Evolutionary conservation across 2,797 vertebrate genomes (phyloP), one percentile per base, ranked within the genome.

Genomic region (Kryptopterus vitreolus): DNA sequence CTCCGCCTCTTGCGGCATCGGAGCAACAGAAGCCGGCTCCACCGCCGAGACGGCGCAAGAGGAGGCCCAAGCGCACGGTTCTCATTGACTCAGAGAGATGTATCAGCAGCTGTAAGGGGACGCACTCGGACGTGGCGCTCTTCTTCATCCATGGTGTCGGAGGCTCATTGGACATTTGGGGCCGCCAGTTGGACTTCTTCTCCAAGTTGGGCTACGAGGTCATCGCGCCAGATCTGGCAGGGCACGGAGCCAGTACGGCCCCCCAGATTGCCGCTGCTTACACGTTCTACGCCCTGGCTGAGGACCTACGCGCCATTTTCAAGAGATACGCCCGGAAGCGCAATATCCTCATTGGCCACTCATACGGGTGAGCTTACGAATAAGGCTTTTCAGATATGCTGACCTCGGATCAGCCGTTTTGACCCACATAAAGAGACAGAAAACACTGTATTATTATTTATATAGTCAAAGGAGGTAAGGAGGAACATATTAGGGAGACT

Each of bases 91-190:
- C 97, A 11, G 90, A 94, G 87, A 94, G 96, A 78, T 90, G 87
- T 83, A 96, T 99, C 90, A 96, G 94, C 0, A 97, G 97, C 90
- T 99, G 98, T 90, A 97, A 98, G 86, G 97, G 96, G 8, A 93
- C 93, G 0, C 95, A 99, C 84, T 78, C 92, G 0, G 98, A 99
- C 0, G 96, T 99, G 55, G 96, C 95, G 0, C 92, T 99, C 0
- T 99, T 99, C 85, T 99, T 99, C 81, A 93, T 99, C 87, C 98
- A 99, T 0, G 97, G 98, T 0, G 98, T 99, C 0, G 97, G 98
- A 0, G 97, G 98, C 38, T 98, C 98, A 0, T 87, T 98, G 88
- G 97, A 98, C 88, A 99, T 99, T 91, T 99, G 98, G 98, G 93
- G 95, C 87, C 96, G 96, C 86, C 98, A 99, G 89, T 89, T 99